Percentiles rank a stretch among this genome's conserved stretches.
Evolutionary conservation across 2,113 vertebrate species (phyloP).

Genomic region (Protobothrops flavoviridis): DNA sequence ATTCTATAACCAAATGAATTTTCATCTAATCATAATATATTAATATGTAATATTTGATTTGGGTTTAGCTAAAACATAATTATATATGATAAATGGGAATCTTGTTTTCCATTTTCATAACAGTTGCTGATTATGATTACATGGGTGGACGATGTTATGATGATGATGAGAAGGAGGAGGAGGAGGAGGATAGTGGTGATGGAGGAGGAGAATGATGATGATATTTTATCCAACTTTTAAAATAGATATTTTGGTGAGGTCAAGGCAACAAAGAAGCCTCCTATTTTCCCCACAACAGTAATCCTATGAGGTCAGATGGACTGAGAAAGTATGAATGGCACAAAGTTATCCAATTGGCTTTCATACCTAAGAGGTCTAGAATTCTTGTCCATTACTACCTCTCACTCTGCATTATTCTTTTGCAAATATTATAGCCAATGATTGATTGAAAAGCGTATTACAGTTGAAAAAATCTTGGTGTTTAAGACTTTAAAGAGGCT

Average conservation of each 20-base stretch:
- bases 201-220: not conserved
- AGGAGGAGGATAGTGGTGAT: not conserved
- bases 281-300: not conserved
- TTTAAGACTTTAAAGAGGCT: not conserved
- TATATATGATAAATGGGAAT: not conserved
- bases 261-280: not conserved
- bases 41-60: not conserved
- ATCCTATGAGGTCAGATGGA: not conserved
- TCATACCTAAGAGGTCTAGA: not conserved
- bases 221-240: not conserved
- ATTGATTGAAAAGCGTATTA: constrained; percentile 62
- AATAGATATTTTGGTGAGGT: not conserved
- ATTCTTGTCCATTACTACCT: constrained; percentile 45
- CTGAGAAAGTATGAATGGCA: not conserved
- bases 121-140: not conserved
- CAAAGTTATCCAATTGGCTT: not conserved
- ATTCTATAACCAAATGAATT: not conserved
- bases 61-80: not conserved
- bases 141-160: not conserved
- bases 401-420: constrained; percentile 65
- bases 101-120: not conserved
- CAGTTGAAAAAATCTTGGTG: constrained; percentile 24
- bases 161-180: not conserved
- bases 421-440: constrained; percentile 52
- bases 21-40: not conserved